Evolutionary conservation across 2,113 vertebrate species (phyloP).

Genomic region (Sinocyclocheilus anshuiensis): DNA sequence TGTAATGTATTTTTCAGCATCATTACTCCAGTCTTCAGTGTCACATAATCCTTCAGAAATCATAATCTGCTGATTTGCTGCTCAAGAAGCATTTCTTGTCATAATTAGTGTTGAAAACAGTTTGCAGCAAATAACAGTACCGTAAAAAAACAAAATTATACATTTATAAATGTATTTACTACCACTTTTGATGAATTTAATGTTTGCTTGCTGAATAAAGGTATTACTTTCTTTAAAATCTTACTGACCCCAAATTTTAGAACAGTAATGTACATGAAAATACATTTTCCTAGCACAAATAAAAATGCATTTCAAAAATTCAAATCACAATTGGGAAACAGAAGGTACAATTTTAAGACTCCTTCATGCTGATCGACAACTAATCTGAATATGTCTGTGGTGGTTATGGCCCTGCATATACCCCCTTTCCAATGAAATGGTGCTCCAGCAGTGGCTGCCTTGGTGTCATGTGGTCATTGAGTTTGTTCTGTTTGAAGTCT

Average conservation of each 20-base stretch:
- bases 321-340: neutral
- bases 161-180: neutral
- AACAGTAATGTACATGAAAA: too few species aligned
- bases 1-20: too few species aligned
- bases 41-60: too few species aligned
- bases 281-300: too few species aligned
- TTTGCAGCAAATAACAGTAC: neutral
- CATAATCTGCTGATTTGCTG: too few species aligned
- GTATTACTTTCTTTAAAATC: too few species aligned
- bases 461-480: neutral
- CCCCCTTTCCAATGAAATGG: neutral
- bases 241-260: too few species aligned
- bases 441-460: neutral
- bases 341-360: neutral
- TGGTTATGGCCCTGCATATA: neutral
- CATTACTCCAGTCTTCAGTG: too few species aligned
- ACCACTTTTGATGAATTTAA: too few species aligned
- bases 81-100: too few species aligned
- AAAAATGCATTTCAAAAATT: neutral
- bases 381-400: neutral
- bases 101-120: too few species aligned
- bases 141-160: neutral
- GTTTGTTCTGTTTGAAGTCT: neutral
- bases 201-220: too few species aligned
- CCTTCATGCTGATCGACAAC: neutral